phyloP scores from a whole-genome alignment of 2,888 invertebrate species.

The Tyria jacobaeae region DNA sequence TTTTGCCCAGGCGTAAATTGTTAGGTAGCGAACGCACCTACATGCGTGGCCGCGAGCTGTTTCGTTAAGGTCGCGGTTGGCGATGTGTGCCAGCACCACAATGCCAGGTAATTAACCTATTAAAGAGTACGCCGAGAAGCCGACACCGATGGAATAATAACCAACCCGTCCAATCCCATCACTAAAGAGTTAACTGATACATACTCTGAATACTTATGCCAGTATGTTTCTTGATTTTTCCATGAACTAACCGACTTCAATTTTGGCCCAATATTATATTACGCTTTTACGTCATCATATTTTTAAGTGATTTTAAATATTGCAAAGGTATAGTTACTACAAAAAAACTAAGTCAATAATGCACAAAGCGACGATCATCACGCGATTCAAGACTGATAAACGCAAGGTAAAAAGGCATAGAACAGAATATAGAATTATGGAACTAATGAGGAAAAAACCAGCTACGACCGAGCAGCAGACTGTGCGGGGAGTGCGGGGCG shows the following conservation, averaged over 20 bases:
- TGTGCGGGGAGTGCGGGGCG: constrained; percentile 77
- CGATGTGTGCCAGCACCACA: constrained; percentile 84
- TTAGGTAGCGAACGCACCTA: constrained; percentile 75
- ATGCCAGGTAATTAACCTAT: constrained; percentile 85
- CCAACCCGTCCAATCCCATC: constrained; percentile 72
- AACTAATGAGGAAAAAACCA: constrained; percentile 86
- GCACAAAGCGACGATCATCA: constrained; percentile 63
- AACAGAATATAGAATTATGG: constrained; percentile 78
- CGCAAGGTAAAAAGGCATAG: constrained; percentile 69
- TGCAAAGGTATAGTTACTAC: constrained; percentile 19
- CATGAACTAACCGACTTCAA: neutral
- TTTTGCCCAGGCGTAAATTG: constrained; percentile 63
- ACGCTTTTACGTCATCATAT: constrained; percentile 16
- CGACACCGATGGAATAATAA: constrained; percentile 76
- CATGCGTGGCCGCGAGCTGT: constrained; percentile 80
- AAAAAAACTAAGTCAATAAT: constrained; percentile 55
- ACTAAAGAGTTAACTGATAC: constrained; percentile 65
- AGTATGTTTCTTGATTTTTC: constrained; percentile 19
- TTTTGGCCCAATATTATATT: too few relatives aligned
- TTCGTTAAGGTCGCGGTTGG: constrained; percentile 83
- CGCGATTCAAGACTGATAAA: constrained; percentile 77
- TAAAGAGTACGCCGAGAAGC: constrained; percentile 77
- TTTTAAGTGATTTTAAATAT: constrained; percentile 23
- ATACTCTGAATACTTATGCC: constrained; percentile 33
- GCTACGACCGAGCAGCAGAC: constrained; percentile 72